Percentiles rank a stretch among this genome's conserved stretches.
Evolutionary conservation across 2,797 vertebrate genomes (phyloP).

Genomic region (Chelidonichthys spinosus): DNA sequence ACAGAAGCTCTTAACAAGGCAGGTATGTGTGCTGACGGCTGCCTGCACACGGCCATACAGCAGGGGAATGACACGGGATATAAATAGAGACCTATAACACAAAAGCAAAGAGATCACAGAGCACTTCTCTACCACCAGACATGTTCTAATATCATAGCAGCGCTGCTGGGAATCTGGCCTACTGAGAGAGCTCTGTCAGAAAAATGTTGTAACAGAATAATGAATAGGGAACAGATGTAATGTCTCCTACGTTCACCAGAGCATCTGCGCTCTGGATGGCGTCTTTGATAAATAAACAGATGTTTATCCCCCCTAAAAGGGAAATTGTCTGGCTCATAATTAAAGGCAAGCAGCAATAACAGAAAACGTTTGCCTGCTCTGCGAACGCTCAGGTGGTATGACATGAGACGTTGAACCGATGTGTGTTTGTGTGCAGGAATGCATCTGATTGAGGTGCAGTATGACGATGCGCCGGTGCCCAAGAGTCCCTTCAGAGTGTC

Average conservation of each 20-base stretch:
- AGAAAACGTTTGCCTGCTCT: conserved; percentile 47
- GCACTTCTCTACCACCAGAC: conserved; percentile 68
- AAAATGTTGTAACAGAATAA: conserved; percentile 70
- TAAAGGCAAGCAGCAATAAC: conserved; percentile 44
- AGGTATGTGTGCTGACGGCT: conserved; percentile 81
- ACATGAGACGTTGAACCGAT: conserved; percentile 10
- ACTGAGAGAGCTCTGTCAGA: conserved; percentile 69
- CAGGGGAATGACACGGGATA: conserved; percentile 69
- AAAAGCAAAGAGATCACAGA: conserved; percentile 76
- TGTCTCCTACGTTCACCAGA: conserved; percentile 57
- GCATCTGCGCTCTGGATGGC: conserved; percentile 46
- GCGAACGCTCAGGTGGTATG: conserved; percentile 14
- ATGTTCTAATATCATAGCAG: conserved; percentile 66
- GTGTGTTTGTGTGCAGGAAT: conserved; percentile 82
- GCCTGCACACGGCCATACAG: conserved; percentile 66
- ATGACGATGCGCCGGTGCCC: conserved; percentile 89
- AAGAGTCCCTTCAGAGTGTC: conserved; percentile 95
- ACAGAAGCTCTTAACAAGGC: conserved; percentile 83
- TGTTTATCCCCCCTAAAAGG: conserved; percentile 71
- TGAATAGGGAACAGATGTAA: conserved; percentile 74
- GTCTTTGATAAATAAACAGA: conserved; percentile 73
- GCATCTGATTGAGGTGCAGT: conserved; percentile 93
- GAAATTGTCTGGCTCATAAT: conserved; percentile 57
- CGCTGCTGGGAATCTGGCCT: conserved; percentile 59
- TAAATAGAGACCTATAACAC: conserved; percentile 80